Evolutionary conservation across 2,888 invertebrate species (phyloP), one percentile per base, ranked within the genome.

Genomic region (Operophtera brumata): DNA sequence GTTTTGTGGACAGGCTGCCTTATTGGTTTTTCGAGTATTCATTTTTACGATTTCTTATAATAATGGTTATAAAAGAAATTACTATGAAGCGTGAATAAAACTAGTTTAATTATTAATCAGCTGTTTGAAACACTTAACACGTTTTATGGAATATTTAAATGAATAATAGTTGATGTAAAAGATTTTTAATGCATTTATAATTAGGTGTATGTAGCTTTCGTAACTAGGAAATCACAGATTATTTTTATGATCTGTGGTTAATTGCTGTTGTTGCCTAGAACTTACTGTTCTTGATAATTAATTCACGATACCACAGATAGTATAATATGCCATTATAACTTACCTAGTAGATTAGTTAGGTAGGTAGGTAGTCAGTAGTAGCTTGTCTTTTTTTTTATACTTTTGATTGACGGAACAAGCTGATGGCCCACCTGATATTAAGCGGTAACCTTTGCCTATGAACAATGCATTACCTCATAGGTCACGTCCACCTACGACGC

Each of bases 81-180:
- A 55, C 30, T 46, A 50, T 47, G 47, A 51, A 48, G 55, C 57
- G 59, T 61, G 37, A 59, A 45, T 59, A 50, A 54, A 54, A 54
- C 13, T 13, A 7, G 42, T 43, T 59, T 47, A 54, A 57, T 57
- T 57, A 47, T 39, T 46, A 57, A 53, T 61, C 44, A 48, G 39
- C 2, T 32, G 45, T 26, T 49, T 48, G 41, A 49, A 45, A 14
- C 37, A 52, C 36, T 57, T 57, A 49, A 49, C 57, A 57, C 52
- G 47, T 57, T 57, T 41, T 46, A 34, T 45, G 43, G 11, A 26
- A 26, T 34, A 32, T 37, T 25, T 11, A n/a, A 11, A 34, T 6
- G 25, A 40, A n/a, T 13, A 13, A n/a, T 39, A 39, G 3, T 39
- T 4, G n/a, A 10, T 47, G 40, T 40, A 34, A 40, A 50, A 34